phyloP scores from a whole-genome alignment of 1,140 invertebrate species.

The Philotrypesis tridentata region DNA sequence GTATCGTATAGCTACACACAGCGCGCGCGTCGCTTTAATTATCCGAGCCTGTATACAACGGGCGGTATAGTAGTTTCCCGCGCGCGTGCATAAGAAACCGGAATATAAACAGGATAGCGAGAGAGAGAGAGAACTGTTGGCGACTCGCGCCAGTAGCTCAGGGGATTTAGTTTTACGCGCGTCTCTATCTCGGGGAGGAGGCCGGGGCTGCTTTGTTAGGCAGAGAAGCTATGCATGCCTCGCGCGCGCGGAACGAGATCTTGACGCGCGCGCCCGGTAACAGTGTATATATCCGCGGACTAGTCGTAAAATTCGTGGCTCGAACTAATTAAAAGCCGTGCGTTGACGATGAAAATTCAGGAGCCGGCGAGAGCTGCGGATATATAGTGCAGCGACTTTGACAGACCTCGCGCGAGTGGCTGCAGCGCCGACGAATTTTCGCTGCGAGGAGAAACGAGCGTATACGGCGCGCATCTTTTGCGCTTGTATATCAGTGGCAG shows the following conservation, averaged over 20 bases:
- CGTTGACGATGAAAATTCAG: constrained; percentile 40
- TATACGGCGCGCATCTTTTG: too few species aligned
- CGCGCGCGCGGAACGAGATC: background rate
- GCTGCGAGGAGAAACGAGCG: background rate
- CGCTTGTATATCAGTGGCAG: background rate
- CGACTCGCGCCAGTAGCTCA: background rate
- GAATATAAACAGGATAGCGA: background rate
- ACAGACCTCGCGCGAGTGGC: background rate
- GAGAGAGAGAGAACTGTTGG: too few species aligned
- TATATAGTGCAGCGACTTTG: constrained; percentile 9
- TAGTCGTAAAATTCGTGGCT: constrained; percentile 41
- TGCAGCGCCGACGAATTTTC: constrained; percentile 23
- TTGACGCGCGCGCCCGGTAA: background rate
- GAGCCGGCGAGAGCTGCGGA: background rate
- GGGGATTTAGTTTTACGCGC: background rate
- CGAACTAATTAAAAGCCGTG: constrained; percentile 46
- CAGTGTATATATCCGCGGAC: background rate
- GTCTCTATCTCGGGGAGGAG: too few species aligned
- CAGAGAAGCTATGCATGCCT: too few species aligned
- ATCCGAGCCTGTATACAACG: background rate
- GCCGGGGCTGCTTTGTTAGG: background rate
- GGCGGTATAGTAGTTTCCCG: too few species aligned
- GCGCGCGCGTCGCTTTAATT: background rate
- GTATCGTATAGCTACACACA: background rate
- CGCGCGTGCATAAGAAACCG: background rate